Evolutionary conservation across 1,140 invertebrate species (phyloP).

Genomic region (Musca vetustissima): DNA sequence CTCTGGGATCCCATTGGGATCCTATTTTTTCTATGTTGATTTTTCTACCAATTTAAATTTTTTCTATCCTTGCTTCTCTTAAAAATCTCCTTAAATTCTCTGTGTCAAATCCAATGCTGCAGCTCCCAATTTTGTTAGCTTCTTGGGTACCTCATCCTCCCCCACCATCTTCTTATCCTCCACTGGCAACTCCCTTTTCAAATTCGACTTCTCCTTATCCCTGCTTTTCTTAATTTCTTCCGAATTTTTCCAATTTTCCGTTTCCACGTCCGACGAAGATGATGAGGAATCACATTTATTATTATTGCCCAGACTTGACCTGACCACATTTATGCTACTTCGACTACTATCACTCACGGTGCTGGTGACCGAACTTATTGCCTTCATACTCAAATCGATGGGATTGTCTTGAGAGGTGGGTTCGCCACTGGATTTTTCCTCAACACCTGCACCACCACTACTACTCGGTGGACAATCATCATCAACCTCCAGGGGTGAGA

Average conservation of each 20-base stretch:
- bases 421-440: background rate
- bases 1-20: too few species aligned
- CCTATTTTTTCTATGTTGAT: too few species aligned
- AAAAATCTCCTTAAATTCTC: constrained; percentile 51
- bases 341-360: constrained; percentile 30
- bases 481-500: constrained; percentile 36
- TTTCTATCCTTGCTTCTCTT: too few species aligned
- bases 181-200: background rate
- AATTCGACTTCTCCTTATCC: background rate
- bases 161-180: constrained; percentile 34
- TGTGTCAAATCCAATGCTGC: constrained; percentile 70
- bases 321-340: constrained; percentile 22
- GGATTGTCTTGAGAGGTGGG: constrained; percentile 66
- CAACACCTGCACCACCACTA: too few species aligned
- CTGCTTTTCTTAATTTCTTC: constrained; percentile 27
- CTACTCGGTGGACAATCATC: background rate
- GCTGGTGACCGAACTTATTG: constrained; percentile 57
- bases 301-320: constrained; percentile 26
- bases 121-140: constrained; percentile 55
- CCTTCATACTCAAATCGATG: constrained; percentile 78
- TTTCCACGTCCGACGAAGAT: constrained; percentile 23
- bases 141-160: constrained; percentile 30
- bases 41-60: too few species aligned
- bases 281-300: constrained; percentile 1
- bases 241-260: constrained; percentile 26